phyloP scores from a whole-genome alignment of 2,113 vertebrate genomes.

The mouse (Mus musculus) region DNA sequence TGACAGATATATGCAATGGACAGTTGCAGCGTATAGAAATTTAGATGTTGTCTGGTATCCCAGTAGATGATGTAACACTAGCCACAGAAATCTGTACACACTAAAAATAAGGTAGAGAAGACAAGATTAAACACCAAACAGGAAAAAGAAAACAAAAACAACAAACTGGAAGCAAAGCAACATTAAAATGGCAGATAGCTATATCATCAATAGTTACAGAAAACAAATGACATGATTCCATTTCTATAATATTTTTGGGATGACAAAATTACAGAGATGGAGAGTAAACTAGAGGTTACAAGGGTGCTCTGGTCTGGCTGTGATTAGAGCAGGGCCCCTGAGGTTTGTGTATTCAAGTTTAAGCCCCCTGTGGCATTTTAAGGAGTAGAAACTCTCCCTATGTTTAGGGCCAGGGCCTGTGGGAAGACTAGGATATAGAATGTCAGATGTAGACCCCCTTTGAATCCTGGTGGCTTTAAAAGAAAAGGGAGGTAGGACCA shows the following conservation, averaged over 20 bases:
- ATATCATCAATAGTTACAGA: not conserved
- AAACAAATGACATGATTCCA: not conserved
- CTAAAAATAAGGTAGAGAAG: constrained; percentile 4
- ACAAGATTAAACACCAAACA: not conserved
- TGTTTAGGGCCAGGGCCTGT: not conserved
- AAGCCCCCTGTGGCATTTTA: not conserved
- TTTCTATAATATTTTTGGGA: not conserved
- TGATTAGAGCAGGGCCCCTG: not conserved
- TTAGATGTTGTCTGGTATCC: not conserved
- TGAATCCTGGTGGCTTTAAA: not conserved
- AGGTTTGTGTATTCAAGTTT: not conserved
- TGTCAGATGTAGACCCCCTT: not conserved
- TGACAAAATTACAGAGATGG: not conserved
- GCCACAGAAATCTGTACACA: not conserved
- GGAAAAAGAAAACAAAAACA: not conserved
- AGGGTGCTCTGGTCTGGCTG: not conserved
- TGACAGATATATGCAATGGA: not conserved
- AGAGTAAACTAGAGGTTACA: not conserved
- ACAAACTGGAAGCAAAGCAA: not conserved
- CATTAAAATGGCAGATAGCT: not conserved
- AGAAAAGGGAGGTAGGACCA: not conserved
- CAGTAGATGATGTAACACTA: not conserved
- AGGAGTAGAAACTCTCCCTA: not conserved
- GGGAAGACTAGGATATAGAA: not conserved
- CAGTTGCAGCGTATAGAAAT: not conserved